phyloP scores from a whole-genome alignment of 2,113 vertebrate species.

The Conger conger region DNA sequence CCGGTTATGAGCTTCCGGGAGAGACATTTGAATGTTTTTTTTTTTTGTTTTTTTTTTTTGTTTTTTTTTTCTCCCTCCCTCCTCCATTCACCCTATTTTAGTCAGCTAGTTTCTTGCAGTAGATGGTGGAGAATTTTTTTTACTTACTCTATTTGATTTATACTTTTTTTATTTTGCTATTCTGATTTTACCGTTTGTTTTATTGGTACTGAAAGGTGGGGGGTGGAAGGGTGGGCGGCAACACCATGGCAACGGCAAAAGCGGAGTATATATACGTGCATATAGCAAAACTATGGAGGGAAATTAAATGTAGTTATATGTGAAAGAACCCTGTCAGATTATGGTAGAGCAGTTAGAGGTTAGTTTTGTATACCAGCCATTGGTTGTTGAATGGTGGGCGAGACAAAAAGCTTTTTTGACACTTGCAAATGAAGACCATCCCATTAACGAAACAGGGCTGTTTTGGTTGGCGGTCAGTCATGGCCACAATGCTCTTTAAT shows the following conservation, averaged over 20 bases:
- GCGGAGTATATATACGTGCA: neutral
- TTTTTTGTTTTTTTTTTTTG: slow-evolving; percentile 10
- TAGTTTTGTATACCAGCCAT: neutral
- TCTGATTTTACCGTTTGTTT: slow-evolving; percentile 32
- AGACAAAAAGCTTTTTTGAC: neutral
- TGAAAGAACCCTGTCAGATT: neutral
- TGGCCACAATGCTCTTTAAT: neutral
- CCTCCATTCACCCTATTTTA: too few species aligned
- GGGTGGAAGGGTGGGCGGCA: slow-evolving; percentile 23
- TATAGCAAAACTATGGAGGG: neutral
- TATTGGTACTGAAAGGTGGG: slow-evolving; percentile 30
- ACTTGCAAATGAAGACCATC: neutral
- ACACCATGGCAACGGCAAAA: slow-evolving; percentile 48
- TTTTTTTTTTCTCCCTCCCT: slow-evolving; percentile 8
- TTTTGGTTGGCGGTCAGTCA: neutral
- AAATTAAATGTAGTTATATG: neutral
- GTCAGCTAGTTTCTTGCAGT: slow-evolving; percentile 40
- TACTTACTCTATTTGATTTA: slow-evolving; percentile 37
- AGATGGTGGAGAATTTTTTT: slow-evolving; percentile 42
- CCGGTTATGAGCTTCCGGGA: slow-evolving; percentile 32
- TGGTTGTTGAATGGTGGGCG: neutral
- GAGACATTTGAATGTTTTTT: slow-evolving; percentile 40
- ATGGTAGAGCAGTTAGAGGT: neutral
- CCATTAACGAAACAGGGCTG: neutral
- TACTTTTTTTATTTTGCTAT: slow-evolving; percentile 17